Percentiles rank a stretch among this genome's conserved stretches.
These are phyloP conservation scores for Phortica magna DNA, from an alignment of 2,888 invertebrate genomes.

Conservation along the genomic window DNA sequence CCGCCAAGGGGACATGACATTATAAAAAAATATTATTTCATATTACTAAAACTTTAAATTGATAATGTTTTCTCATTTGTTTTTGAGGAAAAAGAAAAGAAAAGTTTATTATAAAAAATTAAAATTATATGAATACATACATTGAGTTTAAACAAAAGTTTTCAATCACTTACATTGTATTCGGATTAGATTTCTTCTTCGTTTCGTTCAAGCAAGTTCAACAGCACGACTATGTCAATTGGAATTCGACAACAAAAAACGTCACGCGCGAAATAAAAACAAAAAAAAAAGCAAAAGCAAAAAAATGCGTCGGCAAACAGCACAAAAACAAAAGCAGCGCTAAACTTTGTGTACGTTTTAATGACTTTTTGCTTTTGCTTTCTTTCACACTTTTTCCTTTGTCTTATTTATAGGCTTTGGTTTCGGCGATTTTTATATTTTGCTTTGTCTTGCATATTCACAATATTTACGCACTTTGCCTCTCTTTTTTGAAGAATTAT, in stretches of 20 bases:
- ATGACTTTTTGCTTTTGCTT: not conserved
- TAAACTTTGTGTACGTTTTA: not conserved
- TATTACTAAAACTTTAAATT: too few relatives aligned
- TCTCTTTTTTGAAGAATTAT: not conserved
- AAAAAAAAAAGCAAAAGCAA: not conserved
- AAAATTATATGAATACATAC: too few relatives aligned
- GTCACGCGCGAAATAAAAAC: not conserved
- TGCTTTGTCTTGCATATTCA: conserved; percentile 23
- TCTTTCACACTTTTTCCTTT: conserved; percentile 2
- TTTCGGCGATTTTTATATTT: not conserved
- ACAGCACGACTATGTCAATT: not conserved
- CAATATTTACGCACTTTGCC: conserved; percentile 20
- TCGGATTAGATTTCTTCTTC: too few relatives aligned
- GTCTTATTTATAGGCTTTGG: not conserved
- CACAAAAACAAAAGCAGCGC: not conserved
- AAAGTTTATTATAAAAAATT: too few relatives aligned
- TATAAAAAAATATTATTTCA: too few relatives aligned
- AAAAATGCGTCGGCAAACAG: too few relatives aligned
- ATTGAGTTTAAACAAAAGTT: too few relatives aligned
- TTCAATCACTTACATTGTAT: too few relatives aligned
- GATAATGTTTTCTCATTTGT: too few relatives aligned
- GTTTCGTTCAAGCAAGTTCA: not conserved
- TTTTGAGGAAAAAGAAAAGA: too few relatives aligned
- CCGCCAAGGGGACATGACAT: too few relatives aligned
- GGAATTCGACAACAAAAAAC: not conserved